Evolutionary conservation across 2,888 invertebrate species (phyloP).

Genomic region (Psylliodes chrysocephalus): DNA sequence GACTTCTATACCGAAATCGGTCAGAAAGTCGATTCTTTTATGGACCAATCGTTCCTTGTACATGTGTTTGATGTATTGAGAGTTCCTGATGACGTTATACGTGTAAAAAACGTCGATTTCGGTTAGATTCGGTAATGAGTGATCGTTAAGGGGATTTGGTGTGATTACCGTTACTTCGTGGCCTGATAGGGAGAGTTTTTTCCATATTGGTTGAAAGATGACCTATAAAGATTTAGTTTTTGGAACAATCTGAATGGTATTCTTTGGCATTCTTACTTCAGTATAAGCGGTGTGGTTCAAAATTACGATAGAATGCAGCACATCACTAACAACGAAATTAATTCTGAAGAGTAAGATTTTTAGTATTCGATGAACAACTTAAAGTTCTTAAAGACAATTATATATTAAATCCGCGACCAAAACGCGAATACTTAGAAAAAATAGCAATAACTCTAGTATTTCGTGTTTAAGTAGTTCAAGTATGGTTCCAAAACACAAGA

Average conservation of each 20-base stretch:
- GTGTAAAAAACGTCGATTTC: conserved; percentile 17
- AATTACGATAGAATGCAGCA: conserved; percentile 56
- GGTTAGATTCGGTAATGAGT: conserved; percentile 12
- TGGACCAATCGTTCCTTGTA: no score
- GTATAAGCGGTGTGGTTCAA: conserved; percentile 65
- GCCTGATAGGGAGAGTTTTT: conserved; percentile 28
- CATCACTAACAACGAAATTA: conserved; percentile 67
- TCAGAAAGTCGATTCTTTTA: no score
- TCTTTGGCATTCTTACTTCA: conserved; percentile 7
- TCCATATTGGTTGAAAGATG: conserved; percentile 31
- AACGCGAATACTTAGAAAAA: conserved; percentile 90
- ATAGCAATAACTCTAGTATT: conserved; percentile 84
- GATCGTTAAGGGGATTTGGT: conserved; percentile 23
- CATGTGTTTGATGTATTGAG: no score
- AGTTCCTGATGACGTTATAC: neutral
- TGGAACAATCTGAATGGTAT: neutral
- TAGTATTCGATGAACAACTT: conserved; percentile 94
- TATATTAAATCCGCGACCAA: conserved; percentile 89
- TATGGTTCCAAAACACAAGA: conserved; percentile 97
- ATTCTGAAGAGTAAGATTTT: conserved; percentile 84
- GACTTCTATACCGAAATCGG: neutral
- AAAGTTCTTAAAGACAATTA: conserved; percentile 90
- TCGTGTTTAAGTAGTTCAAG: conserved; percentile 85
- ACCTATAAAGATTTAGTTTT: conserved; percentile 20
- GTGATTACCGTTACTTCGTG: conserved; percentile 24